Evolutionary conservation across 2,113 vertebrate species (phyloP).

Genomic region (Pelusios castaneus): DNA sequence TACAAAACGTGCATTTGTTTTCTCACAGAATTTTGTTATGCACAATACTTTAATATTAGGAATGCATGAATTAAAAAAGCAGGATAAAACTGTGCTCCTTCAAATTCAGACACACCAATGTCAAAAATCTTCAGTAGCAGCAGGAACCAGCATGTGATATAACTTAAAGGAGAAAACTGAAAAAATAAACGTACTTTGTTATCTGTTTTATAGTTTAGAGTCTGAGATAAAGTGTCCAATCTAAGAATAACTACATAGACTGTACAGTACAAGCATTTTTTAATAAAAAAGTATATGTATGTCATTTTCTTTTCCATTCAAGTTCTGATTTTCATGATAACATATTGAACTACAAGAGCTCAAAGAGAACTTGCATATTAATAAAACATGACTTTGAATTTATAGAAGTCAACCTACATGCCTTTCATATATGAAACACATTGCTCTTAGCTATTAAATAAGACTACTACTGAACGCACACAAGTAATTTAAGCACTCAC

Average conservation of each 20-base stretch:
- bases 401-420: slow-evolving; percentile 49
- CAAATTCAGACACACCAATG: background rate
- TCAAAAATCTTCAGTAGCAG: background rate
- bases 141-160: background rate
- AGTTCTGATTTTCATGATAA: slow-evolving; percentile 10
- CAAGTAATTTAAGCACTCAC: background rate
- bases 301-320: slow-evolving; percentile 16
- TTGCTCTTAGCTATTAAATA: slow-evolving; percentile 16
- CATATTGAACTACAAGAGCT: slow-evolving; percentile 30
- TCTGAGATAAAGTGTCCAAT: background rate
- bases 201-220: background rate
- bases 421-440: slow-evolving; percentile 42
- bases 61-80: slow-evolving; percentile 3
- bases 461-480: background rate
- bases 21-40: slow-evolving; percentile 78
- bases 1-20: slow-evolving; percentile 80
- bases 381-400: slow-evolving; percentile 36
- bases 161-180: background rate
- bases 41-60: slow-evolving; percentile 72
- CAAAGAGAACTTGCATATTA: slow-evolving; percentile 14
- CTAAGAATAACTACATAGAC: background rate
- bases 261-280: background rate
- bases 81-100: slow-evolving; percentile 21
- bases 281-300: background rate
- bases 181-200: background rate